Evolutionary conservation across 2,113 vertebrate species (phyloP).

Genomic region (Gracilinanus agilis): DNA sequence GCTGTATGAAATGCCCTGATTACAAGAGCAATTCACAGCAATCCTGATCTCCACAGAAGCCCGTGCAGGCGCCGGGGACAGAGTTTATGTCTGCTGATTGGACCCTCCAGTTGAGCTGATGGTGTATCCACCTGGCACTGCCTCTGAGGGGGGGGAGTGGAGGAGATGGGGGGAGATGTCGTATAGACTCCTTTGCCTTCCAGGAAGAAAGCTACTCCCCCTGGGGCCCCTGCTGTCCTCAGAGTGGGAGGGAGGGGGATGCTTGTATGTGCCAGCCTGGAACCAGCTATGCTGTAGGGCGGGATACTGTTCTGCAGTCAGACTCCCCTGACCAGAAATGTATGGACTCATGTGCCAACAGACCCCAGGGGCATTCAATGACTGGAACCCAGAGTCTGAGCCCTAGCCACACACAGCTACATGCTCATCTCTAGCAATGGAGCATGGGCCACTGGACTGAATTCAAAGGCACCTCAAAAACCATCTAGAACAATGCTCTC

Average conservation of each 20-base stretch:
- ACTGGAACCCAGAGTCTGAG: neutral
- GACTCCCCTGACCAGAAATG: neutral
- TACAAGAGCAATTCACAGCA: slow-evolving; percentile 87
- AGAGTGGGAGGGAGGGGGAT: neutral
- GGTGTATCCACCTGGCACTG: slow-evolving; percentile 71
- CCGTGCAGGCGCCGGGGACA: slow-evolving; percentile 74
- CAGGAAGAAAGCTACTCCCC: slow-evolving; percentile 5
- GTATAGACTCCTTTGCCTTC: neutral
- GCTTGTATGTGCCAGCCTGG: neutral
- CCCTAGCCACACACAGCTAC: neutral
- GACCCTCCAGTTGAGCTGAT: slow-evolving; percentile 68
- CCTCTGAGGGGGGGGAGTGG: slow-evolving; percentile 54
- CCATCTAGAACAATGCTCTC: neutral
- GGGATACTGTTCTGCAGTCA: neutral
- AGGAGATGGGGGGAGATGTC: fast-evolving
- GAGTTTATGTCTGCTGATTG: slow-evolving; percentile 86
- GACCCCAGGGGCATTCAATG: neutral
- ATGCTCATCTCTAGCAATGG: neutral
- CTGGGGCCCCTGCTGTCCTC: neutral
- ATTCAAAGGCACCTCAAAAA: neutral
- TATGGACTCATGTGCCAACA: neutral
- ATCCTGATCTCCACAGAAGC: slow-evolving; percentile 76
- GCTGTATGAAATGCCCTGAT: slow-evolving; percentile 88
- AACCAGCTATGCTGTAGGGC: neutral
- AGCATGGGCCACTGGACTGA: neutral